phyloP scores from a whole-genome alignment of 92 coral and sea anemone genomes.

The Siderastrea siderea region DNA sequence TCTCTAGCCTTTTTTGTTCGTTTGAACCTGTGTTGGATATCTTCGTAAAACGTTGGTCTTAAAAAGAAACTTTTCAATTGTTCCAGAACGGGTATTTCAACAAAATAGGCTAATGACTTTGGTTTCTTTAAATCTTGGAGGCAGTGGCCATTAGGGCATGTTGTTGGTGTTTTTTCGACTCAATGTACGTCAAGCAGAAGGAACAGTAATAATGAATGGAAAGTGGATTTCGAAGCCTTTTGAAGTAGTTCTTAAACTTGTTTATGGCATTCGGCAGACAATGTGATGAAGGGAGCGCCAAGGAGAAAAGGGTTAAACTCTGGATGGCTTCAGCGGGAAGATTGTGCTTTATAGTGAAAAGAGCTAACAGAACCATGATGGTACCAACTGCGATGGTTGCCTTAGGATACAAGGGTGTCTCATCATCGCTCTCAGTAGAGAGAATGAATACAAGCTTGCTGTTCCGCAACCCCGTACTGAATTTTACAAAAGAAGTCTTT shows the following conservation, averaged over 20 bases:
- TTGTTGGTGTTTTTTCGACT: conserved; percentile 23
- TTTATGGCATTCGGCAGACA: conserved; percentile 52
- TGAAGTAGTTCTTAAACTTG: conserved; percentile 65
- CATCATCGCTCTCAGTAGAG: conserved; percentile 16
- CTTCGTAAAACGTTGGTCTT: conserved; percentile 58
- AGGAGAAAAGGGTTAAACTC: conserved; percentile 48
- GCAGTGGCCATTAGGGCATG: conserved; percentile 68
- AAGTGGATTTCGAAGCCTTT: conserved; percentile 55
- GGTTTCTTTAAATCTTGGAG: conserved; percentile 47
- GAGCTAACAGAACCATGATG: conserved; percentile 69
- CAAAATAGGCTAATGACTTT: conserved; percentile 46
- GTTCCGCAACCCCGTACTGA: no score
- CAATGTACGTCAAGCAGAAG: conserved; percentile 55
- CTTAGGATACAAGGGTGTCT: conserved; percentile 53
- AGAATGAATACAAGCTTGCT: no score
- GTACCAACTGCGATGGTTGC: conserved; percentile 69
- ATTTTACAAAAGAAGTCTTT: no score
- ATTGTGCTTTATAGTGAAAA: conserved; percentile 63
- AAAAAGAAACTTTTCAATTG: conserved; percentile 56
- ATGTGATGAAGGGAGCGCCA: conserved; percentile 60
- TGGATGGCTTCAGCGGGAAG: conserved; percentile 71
- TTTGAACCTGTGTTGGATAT: conserved; percentile 68
- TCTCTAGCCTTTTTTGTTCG: conserved; percentile 35
- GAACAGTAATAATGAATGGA: conserved; percentile 66
- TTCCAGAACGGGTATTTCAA: conserved; percentile 68